A percentile compares a stretch with the other conserved stretches of the same genome.
phyloP scores from a whole-genome alignment of 2,797 vertebrate genomes.

The Phoeniculus purpureus region DNA sequence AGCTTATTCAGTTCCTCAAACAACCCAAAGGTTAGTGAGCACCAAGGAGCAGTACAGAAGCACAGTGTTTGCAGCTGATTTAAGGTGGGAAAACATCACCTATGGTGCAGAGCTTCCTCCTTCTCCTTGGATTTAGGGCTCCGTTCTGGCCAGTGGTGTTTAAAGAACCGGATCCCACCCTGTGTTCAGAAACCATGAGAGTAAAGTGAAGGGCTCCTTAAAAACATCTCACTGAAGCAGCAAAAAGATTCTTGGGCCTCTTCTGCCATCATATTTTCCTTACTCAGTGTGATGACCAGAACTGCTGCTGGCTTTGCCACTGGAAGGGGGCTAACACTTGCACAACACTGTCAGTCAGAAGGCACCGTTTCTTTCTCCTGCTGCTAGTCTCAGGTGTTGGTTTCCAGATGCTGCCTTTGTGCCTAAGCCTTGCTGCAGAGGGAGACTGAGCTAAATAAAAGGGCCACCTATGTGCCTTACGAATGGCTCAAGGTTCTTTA shows the following conservation, averaged over 20 bases:
- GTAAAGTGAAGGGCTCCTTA: background rate
- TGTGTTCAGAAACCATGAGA: background rate
- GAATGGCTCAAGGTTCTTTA: background rate
- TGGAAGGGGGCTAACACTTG: slow-evolving; percentile 13
- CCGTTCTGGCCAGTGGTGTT: background rate
- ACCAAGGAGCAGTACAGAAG: background rate
- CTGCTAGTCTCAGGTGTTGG: slow-evolving; percentile 11
- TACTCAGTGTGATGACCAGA: background rate
- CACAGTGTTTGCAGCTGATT: background rate
- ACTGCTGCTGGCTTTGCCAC: background rate
- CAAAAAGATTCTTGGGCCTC: background rate
- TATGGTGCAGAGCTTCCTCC: background rate
- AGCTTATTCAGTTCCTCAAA: background rate
- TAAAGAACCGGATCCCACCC: background rate
- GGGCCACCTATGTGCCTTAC: background rate
- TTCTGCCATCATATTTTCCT: background rate
- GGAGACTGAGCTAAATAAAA: background rate
- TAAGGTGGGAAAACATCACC: background rate
- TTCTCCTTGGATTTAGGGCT: background rate
- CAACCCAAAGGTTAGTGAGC: background rate
- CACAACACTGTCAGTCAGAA: background rate
- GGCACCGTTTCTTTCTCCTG: slow-evolving; percentile 29
- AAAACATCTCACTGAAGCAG: background rate
- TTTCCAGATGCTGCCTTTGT: slow-evolving; percentile 36
- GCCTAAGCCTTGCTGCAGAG: background rate